A percentile compares a stretch with the other conserved stretches of the same genome.
Evolutionary conservation across 53 echinoderm and acorn worm species (phyloP).

Genomic region (Zoroaster sp.): DNA sequence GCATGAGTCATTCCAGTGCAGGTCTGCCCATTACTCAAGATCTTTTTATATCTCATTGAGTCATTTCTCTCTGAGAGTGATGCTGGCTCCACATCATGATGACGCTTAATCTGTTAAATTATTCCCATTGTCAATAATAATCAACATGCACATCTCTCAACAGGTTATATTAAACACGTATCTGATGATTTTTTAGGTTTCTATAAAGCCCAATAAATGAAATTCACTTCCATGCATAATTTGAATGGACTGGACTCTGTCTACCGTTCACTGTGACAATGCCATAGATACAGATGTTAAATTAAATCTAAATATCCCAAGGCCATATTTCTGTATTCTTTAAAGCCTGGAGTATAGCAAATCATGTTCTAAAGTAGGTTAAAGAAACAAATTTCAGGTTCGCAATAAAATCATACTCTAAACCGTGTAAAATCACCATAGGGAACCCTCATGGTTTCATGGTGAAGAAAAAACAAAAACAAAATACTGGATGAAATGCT

Average conservation of each 20-base stretch:
- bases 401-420: neutral
- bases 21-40: constrained; percentile 11
- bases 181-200: neutral
- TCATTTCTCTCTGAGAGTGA: neutral
- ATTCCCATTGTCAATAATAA: constrained; percentile 8
- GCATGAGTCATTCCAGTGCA: neutral
- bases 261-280: neutral
- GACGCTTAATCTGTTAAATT: neutral
- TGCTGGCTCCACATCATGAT: neutral
- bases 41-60: constrained; percentile 34
- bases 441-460: too few relatives aligned
- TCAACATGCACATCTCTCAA: neutral
- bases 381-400: neutral
- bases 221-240: neutral
- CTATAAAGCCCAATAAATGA: neutral
- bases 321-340: neutral
- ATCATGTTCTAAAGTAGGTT: neutral
- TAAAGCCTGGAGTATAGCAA: neutral
- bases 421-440: too few relatives aligned
- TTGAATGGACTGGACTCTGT: neutral
- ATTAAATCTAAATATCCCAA: constrained; percentile 18
- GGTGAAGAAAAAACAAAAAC: too few relatives aligned
- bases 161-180: neutral
- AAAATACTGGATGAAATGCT: too few relatives aligned
- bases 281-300: neutral